A percentile compares a stretch with the other conserved stretches of the same genome.
Evolutionary conservation across 1,140 invertebrate species (phyloP).

Genomic region (Heliconius hewitsoni): DNA sequence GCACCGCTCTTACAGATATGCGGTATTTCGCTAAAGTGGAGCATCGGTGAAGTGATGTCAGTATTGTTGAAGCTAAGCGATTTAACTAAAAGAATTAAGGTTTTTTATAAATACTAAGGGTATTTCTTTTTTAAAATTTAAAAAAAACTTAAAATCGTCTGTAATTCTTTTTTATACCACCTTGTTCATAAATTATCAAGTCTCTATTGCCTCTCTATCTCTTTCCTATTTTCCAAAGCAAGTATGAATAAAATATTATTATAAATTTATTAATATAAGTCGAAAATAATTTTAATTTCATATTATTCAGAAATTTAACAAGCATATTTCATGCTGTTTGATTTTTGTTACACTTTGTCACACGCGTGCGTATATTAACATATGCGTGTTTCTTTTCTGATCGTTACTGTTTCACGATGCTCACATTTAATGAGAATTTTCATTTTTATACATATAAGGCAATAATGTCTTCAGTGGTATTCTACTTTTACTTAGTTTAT

Average conservation of each 20-base stretch:
- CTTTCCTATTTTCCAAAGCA: not conserved
- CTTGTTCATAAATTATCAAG: no score
- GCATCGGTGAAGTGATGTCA: not conserved
- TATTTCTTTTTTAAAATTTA: not conserved
- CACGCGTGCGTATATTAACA: not conserved
- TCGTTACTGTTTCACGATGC: slow-evolving; percentile 13
- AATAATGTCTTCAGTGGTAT: not conserved
- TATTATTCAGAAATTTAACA: not conserved
- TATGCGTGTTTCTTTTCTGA: slow-evolving; percentile 8
- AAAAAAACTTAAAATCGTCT: not conserved
- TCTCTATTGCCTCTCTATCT: no score
- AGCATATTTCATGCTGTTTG: not conserved
- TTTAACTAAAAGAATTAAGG: not conserved
- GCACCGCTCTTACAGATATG: not conserved
- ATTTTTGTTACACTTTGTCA: not conserved
- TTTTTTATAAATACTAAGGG: no score
- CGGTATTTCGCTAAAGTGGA: not conserved
- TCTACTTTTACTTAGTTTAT: not conserved
- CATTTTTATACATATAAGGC: not conserved
- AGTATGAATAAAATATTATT: not conserved
- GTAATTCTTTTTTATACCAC: not conserved
- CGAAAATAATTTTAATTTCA: not conserved
- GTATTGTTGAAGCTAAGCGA: not conserved
- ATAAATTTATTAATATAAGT: not conserved
- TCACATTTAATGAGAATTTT: slow-evolving; percentile 13